phyloP scores from a whole-genome alignment of 2,113 vertebrate species.

The Cervus canadensis region DNA sequence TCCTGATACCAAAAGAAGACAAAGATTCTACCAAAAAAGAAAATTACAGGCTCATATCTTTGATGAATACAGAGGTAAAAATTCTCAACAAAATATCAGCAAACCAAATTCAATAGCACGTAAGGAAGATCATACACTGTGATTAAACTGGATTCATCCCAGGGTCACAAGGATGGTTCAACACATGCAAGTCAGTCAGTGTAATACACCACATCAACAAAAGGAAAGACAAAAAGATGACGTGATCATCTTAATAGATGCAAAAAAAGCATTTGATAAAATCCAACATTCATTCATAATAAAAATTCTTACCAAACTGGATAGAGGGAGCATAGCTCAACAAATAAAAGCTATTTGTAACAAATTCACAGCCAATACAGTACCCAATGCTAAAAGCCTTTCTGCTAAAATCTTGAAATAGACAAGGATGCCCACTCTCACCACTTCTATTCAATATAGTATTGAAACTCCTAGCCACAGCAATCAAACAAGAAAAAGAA shows the following conservation, averaged over 20 bases:
- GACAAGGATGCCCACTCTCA: neutral
- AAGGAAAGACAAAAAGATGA: neutral
- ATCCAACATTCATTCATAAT: neutral
- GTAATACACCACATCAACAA: neutral
- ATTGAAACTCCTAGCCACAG: neutral
- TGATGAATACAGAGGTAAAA: neutral
- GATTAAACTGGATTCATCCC: neutral
- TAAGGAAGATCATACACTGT: neutral
- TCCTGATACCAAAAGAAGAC: neutral
- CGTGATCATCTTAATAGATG: neutral
- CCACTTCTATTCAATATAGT: neutral
- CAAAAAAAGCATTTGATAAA: neutral
- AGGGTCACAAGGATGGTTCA: neutral
- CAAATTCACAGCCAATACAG: neutral
- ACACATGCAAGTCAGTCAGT: neutral
- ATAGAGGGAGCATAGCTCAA: neutral
- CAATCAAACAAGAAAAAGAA: neutral
- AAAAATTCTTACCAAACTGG: neutral
- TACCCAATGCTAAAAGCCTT: neutral
- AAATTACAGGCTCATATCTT: neutral
- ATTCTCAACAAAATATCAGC: neutral
- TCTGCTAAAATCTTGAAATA: neutral
- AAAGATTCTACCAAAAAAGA: neutral
- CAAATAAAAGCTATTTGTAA: neutral
- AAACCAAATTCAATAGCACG: neutral